Conservation (phyloP, 35 echinoderm and acorn worm genomes). For the Amphiura filiformis region DNA sequence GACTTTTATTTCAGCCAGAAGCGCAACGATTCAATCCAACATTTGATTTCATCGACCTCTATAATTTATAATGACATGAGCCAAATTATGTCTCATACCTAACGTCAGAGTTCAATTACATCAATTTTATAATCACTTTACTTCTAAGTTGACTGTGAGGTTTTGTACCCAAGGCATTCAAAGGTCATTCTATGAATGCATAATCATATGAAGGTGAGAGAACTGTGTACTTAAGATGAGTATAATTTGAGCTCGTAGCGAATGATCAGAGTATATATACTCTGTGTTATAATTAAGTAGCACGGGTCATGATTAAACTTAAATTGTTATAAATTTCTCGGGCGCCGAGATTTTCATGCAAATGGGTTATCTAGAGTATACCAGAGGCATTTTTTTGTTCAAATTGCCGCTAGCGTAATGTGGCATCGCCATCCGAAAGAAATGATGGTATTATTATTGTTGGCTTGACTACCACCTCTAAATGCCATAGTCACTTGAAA, state of each 20-base stretch:
- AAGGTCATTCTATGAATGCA: no score
- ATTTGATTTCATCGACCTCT: not conserved
- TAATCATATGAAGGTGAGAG: no score
- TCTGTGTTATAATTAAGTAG: conserved; percentile 1
- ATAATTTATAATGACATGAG: no score
- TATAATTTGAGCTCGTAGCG: not conserved
- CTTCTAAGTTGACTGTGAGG: no score
- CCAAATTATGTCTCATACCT: no score
- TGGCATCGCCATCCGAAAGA: not conserved
- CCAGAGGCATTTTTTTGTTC: not conserved
- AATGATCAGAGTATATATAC: no score
- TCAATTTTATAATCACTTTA: no score
- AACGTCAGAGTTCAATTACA: no score
- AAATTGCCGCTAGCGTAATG: not conserved
- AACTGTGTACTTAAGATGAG: no score
- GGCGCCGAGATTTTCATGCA: not conserved
- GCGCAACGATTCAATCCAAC: not conserved
- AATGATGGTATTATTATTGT: not conserved
- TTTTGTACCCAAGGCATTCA: no score
- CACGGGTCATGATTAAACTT: conserved; percentile 10
- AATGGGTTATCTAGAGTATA: not conserved
- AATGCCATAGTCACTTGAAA: not conserved
- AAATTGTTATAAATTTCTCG: conserved; percentile 12
- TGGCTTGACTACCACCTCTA: not conserved
- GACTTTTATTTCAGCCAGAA: not conserved